A percentile compares a stretch with the other conserved stretches of the same genome.
phyloP scores from a whole-genome alignment of 1,140 invertebrate genomes.

The Cecropterus lyciades region DNA sequence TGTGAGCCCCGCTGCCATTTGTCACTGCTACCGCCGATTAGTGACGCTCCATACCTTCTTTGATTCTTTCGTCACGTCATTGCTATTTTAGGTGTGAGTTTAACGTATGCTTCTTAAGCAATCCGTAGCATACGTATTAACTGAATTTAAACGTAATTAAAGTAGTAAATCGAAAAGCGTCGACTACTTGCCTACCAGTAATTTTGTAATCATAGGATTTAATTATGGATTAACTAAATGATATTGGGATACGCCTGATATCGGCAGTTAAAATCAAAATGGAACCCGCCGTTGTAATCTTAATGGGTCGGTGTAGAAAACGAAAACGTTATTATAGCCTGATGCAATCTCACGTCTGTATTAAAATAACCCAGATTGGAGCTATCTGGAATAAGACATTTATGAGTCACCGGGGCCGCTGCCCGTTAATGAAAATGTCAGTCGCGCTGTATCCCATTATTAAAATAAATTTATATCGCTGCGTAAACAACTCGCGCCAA shows the following conservation, averaged over 20 bases:
- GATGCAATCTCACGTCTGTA: slow-evolving; percentile 28
- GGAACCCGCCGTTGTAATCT: slow-evolving; percentile 18
- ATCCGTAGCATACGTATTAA: no score
- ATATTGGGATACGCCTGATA: slow-evolving; percentile 2
- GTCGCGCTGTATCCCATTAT: slow-evolving; percentile 36
- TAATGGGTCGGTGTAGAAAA: slow-evolving; percentile 25
- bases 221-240: slow-evolving; percentile 1
- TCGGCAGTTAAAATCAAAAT: slow-evolving; percentile 17
- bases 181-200: no score
- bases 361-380: slow-evolving; percentile 29
- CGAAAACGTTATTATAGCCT: slow-evolving; percentile 27
- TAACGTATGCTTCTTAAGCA: no score
- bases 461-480: slow-evolving; percentile 35
- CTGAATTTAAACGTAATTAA: no score
- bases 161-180: no score
- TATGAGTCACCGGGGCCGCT: slow-evolving; percentile 35
- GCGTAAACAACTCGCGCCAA: slow-evolving; percentile 36
- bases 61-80: background rate
- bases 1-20: background rate
- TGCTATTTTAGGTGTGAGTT: no score
- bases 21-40: slow-evolving; percentile 24
- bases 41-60: slow-evolving; percentile 13
- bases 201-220: background rate
- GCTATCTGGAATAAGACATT: slow-evolving; percentile 37
- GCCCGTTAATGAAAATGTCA: slow-evolving; percentile 35